Evolutionary conservation across 2,113 vertebrate genomes (phyloP), one percentile per base, ranked within the genome.

Genomic region (Lasiurus borealis): DNA sequence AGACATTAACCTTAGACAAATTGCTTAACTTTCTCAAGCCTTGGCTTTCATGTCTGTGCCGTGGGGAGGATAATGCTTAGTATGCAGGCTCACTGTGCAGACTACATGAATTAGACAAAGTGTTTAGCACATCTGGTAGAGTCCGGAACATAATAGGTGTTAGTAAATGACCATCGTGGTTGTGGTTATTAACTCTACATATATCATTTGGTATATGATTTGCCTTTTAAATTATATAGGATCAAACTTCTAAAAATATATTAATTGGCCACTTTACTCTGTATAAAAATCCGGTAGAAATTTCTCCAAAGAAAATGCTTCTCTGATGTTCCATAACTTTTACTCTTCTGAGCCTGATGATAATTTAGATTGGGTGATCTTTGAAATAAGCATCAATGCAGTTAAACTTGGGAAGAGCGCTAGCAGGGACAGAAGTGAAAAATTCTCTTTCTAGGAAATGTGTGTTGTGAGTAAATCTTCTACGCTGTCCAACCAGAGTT

Each of bases 261-360:
- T 72, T 75, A 57, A 48, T 54, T 68, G 62, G 29, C 54, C 36
- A 52, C 15, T 76, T 66, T 77, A 85, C 9, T 85, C 29, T 82
- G 2, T 52, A 36, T 76, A 83, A 52, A 84, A 88, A 75, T 31
- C 69, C 72, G 27, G 1, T 77, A 77, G 85, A 77, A 91, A 76
- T 80, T 88, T 88, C n/a, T 50, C 27, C 11, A 52, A 19, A 68
- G 83, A 66, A 91, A 84, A 50, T 80, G 9, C 54, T 66, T 90
- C n/a, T 95, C 21, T 84, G 64, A 46, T 88, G 87, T 90, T 95
- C 57, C 11, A 18, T 72, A 68, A 69, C n/a, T 71, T 76, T 82
- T 29, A 46, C 54, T 92, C 90, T 94, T 73, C 46, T 90, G 64
- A 80, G 40, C 34, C 29, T 71, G 13, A 44, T 87, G 31, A 50